Conservation (phyloP, 2,113 vertebrate species). For the Ceratotherium simum region DNA sequence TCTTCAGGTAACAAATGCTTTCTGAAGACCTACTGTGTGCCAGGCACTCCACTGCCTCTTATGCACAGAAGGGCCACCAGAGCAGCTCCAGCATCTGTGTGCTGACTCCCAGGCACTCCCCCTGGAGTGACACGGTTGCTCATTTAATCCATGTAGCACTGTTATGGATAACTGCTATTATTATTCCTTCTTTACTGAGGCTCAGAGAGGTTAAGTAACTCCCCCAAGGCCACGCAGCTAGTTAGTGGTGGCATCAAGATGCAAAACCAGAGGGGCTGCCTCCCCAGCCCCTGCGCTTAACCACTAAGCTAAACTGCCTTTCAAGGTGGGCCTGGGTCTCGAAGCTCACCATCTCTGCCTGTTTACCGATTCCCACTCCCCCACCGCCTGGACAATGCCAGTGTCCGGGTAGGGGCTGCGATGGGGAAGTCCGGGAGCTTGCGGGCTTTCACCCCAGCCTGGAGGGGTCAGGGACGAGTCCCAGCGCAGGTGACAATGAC, state of each 20-base stretch:
- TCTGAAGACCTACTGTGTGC: not conserved
- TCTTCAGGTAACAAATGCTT: not conserved
- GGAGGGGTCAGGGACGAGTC: not conserved
- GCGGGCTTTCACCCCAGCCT: not conserved
- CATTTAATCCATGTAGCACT: not conserved
- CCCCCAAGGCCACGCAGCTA: not conserved
- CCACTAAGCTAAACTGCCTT: not conserved
- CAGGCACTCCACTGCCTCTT: not conserved
- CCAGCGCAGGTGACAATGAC: not conserved
- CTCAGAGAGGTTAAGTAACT: not conserved
- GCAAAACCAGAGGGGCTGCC: not conserved
- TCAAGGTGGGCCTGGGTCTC: not conserved
- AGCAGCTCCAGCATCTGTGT: rapidly evolving
- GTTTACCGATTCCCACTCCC: no score
- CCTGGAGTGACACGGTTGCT: not conserved
- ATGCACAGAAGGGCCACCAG: rapidly evolving
- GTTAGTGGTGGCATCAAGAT: not conserved
- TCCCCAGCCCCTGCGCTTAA: not conserved
- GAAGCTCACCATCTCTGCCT: not conserved
- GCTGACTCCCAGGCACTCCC: not conserved
- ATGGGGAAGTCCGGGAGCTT: not conserved
- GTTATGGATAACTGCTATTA: not conserved
- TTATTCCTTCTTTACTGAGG: not conserved
- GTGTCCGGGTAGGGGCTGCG: not conserved
- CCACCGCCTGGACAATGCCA: not conserved